Base-by-base conservation (phyloP, 2,888 invertebrate species). In the Cenopis cana region DNA sequence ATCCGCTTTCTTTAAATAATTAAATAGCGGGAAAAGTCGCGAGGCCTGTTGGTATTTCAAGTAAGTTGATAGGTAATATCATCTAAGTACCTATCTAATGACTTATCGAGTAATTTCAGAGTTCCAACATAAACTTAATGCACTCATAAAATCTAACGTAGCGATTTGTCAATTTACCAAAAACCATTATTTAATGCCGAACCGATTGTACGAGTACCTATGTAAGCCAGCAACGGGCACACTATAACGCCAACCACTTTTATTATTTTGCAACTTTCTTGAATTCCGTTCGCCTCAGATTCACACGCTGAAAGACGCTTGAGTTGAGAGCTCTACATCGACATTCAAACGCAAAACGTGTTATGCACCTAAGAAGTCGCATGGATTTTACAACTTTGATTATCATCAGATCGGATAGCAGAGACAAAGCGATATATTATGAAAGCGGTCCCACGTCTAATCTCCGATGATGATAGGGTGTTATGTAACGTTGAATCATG, bases 371-470 rank as follows among this genome's bases (percentile, higher is more conserved):
- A 33, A 8, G 33, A n/a, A 8, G 9, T 33, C 5, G 2, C 9
- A 33, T 33, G 33, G 33, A 33, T 33, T 33, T 33, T 33, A 33
- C 33, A 5, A 33, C 33, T 33, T 33, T 59, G 38, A 18, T 17
- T 11, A 14, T n/a, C n/a, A n/a, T n/a, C n/a, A n/a, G 20, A 20
- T 12, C 12, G 10, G 2, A 50, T 14, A 9, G 33, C 17, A 33
- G 49, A 55, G 41, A 49, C 54, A 41, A 18, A 71, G 55, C 38
- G 55, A 65, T n/a, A 33, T 6, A 33, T 87, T 88, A 84, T 78
- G 87, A 85, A 86, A 85, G 79, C 81, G 83, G 85, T 87, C 89
- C 82, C 87, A 85, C 86, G 82, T 76, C 81, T 87, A 90, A 89
- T 89, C 85, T 78, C 76, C 74, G 78, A 83, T 85, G 85, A 76